Evolutionary conservation across 2,113 vertebrate genomes (phyloP).

Genomic region (Holacanthus passer): DNA sequence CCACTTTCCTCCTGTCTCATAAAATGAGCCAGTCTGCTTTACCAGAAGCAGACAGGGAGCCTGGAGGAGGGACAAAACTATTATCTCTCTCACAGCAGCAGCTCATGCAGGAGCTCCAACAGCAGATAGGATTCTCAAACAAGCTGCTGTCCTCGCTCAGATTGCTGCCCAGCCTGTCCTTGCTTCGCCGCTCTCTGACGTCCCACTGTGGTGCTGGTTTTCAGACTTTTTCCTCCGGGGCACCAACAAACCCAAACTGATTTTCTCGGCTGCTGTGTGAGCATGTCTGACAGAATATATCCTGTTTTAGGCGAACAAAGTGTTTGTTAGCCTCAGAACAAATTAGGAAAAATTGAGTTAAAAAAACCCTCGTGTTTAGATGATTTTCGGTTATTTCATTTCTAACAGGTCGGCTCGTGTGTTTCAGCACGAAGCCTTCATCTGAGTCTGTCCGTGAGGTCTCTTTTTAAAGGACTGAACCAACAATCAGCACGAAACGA

Average conservation of each 20-base stretch:
- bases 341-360: neutral
- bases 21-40: slow-evolving; percentile 64
- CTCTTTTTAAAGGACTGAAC: neutral
- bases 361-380: neutral
- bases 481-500: neutral
- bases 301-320: slow-evolving; percentile 18
- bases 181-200: slow-evolving; percentile 22
- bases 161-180: slow-evolving; percentile 41
- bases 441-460: neutral
- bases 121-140: slow-evolving; percentile 68
- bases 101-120: slow-evolving; percentile 64
- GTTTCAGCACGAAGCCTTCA: neutral
- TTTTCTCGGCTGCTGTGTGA: slow-evolving; percentile 33
- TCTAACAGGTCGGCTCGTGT: neutral
- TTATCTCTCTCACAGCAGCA: slow-evolving; percentile 79
- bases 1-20: slow-evolving; percentile 57
- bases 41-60: slow-evolving; percentile 65
- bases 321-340: slow-evolving; percentile 13
- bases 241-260: slow-evolving; percentile 24
- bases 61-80: slow-evolving; percentile 78
- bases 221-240: slow-evolving; percentile 26
- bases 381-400: neutral
- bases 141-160: slow-evolving; percentile 56
- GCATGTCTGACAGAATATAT: slow-evolving; percentile 10
- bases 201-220: slow-evolving; percentile 15